Evolutionary conservation across 2,113 vertebrate genomes (phyloP).

Genomic region (Eulemur rufifrons): DNA sequence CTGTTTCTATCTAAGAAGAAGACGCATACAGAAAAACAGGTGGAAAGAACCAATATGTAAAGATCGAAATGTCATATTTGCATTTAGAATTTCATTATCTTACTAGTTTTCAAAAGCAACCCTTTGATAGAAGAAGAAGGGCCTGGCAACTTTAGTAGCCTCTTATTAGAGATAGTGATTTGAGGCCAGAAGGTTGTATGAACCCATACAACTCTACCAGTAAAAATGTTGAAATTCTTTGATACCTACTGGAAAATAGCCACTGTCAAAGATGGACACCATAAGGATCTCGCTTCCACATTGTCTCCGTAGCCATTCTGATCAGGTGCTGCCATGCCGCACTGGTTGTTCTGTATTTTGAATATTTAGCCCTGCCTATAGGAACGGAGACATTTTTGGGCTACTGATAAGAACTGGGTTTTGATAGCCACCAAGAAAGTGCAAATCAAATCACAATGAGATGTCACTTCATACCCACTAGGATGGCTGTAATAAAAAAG

Average conservation of each 20-base stretch:
- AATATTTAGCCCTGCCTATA: neutral
- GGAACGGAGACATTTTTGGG: neutral
- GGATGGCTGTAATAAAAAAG: neutral
- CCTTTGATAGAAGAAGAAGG: neutral
- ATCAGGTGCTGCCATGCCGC: neutral
- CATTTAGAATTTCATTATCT: neutral
- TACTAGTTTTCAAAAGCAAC: neutral
- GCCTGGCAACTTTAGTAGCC: neutral
- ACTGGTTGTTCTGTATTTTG: neutral
- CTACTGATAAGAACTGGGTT: neutral
- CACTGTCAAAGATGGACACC: neutral
- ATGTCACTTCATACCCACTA: neutral
- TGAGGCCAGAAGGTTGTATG: neutral
- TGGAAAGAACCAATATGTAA: neutral
- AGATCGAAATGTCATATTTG: neutral
- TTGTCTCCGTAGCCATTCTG: neutral
- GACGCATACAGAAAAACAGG: neutral
- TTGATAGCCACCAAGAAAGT: neutral
- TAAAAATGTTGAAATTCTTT: neutral
- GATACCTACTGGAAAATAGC: neutral
- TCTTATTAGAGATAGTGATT: neutral
- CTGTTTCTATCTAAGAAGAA: slow-evolving; percentile 9
- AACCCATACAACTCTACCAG: neutral
- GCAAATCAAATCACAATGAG: neutral
- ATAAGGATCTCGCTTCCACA: neutral